Evolutionary conservation across 2,113 vertebrate genomes (phyloP), one percentile per base, ranked within the genome.

Genomic region (Phyllostomus hastatus): DNA sequence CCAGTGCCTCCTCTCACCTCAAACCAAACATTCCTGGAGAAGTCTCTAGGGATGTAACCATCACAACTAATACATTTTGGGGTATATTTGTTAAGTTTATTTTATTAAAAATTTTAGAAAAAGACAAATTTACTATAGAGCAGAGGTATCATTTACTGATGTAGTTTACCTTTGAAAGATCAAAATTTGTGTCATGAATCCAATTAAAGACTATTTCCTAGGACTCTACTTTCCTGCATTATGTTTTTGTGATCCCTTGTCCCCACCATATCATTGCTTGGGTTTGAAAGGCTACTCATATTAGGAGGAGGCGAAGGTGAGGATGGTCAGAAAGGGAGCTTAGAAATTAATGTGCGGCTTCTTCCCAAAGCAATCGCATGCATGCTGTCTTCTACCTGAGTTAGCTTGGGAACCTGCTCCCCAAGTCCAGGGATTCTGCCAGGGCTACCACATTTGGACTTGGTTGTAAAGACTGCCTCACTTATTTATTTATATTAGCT

Each of bases 101-200:
- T 70, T 89, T 64, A 81, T 82, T 93, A 79, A 86, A 92, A 64
- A 11, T 78, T 92, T 95, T 90, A 35, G 96, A 96, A 97, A 94
- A 24, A 83, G 24, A 75, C 69, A 91, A 94, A 97, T 89, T 80
- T 90, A 70, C 52, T 95, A 26, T 80, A n/a, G 59, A 73, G n/a
- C 69, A 94, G 85, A 94, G 2, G 52, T 93, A 54, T 48, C 38
- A 81, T 96, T 97, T 54, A 48, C 33, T 95, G 78, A 15, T 3
- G 17, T 88, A 73, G 79, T 93, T 90, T 88, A 78, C 85, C 70
- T 85, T 54, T 81, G 24, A 86, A 89, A 84, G 16, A 69, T 38
- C 59, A 92, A 82, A 66, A 14, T 96, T 90, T 81, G 52, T 4
- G 28, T 61, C 26, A 28, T 35, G 50, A 94, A 20, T 86, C 35